Base-by-base conservation (phyloP, 2,113 vertebrate genomes). In the Gymnogyps californianus region DNA sequence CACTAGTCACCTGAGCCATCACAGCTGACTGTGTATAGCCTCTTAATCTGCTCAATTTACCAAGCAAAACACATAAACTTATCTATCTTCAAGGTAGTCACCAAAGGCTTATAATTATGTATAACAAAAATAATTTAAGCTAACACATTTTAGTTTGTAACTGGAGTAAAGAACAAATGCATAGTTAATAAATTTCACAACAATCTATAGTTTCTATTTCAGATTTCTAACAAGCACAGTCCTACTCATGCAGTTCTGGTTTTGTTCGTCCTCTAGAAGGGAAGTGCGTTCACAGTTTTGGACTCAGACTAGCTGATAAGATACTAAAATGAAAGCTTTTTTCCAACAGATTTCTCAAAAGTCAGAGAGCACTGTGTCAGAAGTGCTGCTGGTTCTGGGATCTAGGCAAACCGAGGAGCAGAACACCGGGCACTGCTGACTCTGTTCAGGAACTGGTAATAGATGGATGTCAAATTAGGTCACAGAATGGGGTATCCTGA, bases 401-500 rank as follows among this genome's bases (percentile, higher is more conserved):
- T 3, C 7, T 5, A 11, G 40, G 40, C 44, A 81, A 65, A 38
- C 16, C 0, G 0, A 69, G 42, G 32, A 61, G 59, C 49, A 28
- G 69, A 81, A 44, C 44, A 8, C 24, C 7, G 24, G 42, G 62
- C 44, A 31, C 55, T 62, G 58, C 2, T 59, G 67, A 6, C 24
- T 25, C 44, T 19, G 10, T 16, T 11, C 58, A 52, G 58, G 55
- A 71, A 42, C 4, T 2, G 5, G 15, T 2, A 38, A 42, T 1
- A 46, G 47, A 36, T 2, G 4, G 18, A 46, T 69, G 26, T 13
- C 57, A 44, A 26, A 46, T 3, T 9, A 61, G 44, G n/a, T 31
- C 34, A n/a, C 13, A 20, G 47, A 57, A 61, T 4, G 18, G 38
- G 29, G 52, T 24, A 70, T 32, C 58, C 71, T 12, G 2, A 46